Percentiles rank a stretch among this genome's conserved stretches.
Evolutionary conservation across 2,113 vertebrate species (phyloP).

Genomic region (Seriola aureovittata): DNA sequence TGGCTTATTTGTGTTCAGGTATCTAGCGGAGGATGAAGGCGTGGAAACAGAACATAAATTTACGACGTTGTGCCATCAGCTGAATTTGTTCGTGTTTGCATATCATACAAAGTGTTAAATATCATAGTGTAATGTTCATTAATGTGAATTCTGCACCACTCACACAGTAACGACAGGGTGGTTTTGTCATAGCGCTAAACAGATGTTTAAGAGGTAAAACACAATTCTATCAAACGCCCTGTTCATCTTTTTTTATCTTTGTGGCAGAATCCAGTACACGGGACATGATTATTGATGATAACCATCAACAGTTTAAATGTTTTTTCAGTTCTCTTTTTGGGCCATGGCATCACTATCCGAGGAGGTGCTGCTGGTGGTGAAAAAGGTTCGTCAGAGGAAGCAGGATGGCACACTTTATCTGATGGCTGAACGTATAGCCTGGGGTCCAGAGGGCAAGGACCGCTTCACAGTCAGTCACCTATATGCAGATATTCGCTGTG

Average conservation of each 20-base stretch:
- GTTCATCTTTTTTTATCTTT: not conserved
- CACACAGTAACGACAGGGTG: not conserved
- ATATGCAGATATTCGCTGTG: slow-evolving; percentile 98
- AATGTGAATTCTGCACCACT: not conserved
- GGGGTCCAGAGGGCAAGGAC: slow-evolving; percentile 98
- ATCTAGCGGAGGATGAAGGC: not conserved
- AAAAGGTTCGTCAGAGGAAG: slow-evolving; percentile 97
- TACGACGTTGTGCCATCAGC: not conserved
- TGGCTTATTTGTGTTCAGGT: not conserved
- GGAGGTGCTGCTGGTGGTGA: slow-evolving; percentile 96
- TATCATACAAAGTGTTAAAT: not conserved
- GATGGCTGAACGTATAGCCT: slow-evolving; percentile 97
- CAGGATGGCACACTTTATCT: slow-evolving; percentile 98
- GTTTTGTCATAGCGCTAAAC: not conserved
- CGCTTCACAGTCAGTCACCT: slow-evolving; percentile 96
- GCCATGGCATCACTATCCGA: slow-evolving; percentile 96
- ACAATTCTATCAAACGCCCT: not conserved
- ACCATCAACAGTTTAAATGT: not conserved
- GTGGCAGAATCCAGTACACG: not conserved
- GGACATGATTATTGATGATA: not conserved
- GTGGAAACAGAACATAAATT: not conserved
- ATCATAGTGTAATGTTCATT: not conserved
- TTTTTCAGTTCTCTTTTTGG: slow-evolving; percentile 49
- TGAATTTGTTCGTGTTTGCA: not conserved
- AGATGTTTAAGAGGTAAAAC: not conserved